Base-by-base conservation (phyloP, 2,113 vertebrate species). In the Lanius collurio region DNA sequence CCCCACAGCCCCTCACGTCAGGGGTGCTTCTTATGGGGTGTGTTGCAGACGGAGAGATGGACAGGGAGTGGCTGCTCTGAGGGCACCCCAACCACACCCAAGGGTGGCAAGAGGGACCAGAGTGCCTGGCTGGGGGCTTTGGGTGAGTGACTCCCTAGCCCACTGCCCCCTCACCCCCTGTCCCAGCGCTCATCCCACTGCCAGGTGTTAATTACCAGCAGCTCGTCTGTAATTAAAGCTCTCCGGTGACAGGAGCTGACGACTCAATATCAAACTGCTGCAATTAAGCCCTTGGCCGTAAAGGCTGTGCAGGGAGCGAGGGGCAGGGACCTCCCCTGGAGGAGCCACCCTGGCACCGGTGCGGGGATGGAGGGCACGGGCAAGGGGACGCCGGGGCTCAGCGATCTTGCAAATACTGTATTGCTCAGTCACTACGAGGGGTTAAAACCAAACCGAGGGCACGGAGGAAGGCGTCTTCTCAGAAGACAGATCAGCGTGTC, bases 351-450 rank as follows among this genome's bases (percentile, higher is more conserved):
- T 2, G 2, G 41, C 11, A 78, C 16, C 6, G 6, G 9, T 6
- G 21, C 5, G 6, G 68, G 73, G 37, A 10, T 2, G 7, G 15
- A n/a, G 55, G 39, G 28, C 44, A 67, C 15, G 11, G 59, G 44
- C 52, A 39, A 37, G 44, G 42, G 37, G 11, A 49, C 1, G 6
- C 74, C 2, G 0, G 79, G 83, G 35, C 39, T 0, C 82, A 26
- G 55, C 2, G 3, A 44, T 92, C 91, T 95, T 95, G 94, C 96
- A 95, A 95, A 94, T 31, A 68, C 73, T 96, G 83, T 96, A 95
- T 95, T 95, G 80, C 89, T 95, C 96, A 94, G 96, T 95, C 91
- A 85, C 96, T 95, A 95, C 91, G 62, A 47, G 83, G 89, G 94
- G 65, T 90, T 92, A 63, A 94, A 92, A 90, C 86, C 86, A 63